A percentile compares a stretch with the other conserved stretches of the same genome.
Evolutionary conservation across 2,888 invertebrate species (phyloP).

Genomic region (Ceraclea dissimilis): DNA sequence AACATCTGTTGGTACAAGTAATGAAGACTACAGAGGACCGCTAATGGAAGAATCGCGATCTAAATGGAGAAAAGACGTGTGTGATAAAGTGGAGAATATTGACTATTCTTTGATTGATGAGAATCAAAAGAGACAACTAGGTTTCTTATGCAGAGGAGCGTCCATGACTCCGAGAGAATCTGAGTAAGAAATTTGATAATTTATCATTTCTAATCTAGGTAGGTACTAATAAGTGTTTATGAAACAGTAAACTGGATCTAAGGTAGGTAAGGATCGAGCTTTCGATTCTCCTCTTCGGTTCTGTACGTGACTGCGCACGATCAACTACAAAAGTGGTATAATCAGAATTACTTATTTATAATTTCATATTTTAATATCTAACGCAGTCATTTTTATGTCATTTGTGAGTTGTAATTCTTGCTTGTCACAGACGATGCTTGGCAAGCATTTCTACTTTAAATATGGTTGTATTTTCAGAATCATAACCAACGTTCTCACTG

Average conservation of each 20-base stretch:
- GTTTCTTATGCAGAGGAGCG: constrained; percentile 57
- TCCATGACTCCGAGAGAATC: constrained; percentile 48
- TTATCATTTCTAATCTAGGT: constrained; percentile 30
- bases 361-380: too few relatives aligned
- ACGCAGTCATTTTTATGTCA: too few relatives aligned
- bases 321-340: too few relatives aligned
- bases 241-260: too few relatives aligned
- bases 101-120: constrained; percentile 31
- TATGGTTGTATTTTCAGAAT: neutral
- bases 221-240: neutral
- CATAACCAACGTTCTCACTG: neutral
- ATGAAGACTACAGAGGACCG: constrained; percentile 30
- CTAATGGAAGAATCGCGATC: constrained; percentile 33
- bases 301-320: too few relatives aligned
- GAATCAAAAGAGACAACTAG: constrained; percentile 46
- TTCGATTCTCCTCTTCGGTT: too few relatives aligned
- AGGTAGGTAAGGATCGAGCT: too few relatives aligned
- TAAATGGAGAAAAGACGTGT: constrained; percentile 35
- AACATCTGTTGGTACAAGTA: constrained; percentile 31
- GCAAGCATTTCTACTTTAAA: too few relatives aligned
- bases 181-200: constrained; percentile 37
- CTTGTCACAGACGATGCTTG: too few relatives aligned
- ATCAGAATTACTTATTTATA: too few relatives aligned
- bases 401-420: too few relatives aligned
- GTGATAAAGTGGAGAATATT: constrained; percentile 31